Evolutionary conservation across 2,888 invertebrate species (phyloP).

Genomic region (Macrophya annulata): DNA sequence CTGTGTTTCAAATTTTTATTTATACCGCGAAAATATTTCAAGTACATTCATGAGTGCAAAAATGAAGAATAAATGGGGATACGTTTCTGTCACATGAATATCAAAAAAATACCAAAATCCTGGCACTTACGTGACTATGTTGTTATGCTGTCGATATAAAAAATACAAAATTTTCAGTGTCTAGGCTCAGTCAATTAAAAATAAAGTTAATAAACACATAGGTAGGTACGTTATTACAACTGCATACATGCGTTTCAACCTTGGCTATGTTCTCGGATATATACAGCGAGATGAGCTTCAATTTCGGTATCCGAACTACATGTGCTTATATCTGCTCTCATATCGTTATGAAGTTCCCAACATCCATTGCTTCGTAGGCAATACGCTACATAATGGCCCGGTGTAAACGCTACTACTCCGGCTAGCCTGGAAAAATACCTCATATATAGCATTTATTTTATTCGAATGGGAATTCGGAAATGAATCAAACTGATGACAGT

Average conservation of each 20-base stretch:
- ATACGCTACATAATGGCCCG: slow-evolving; percentile 29
- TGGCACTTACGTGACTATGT: not conserved
- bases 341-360: slow-evolving; percentile 15
- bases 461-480: not conserved
- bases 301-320: slow-evolving; percentile 27
- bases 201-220: slow-evolving; percentile 5
- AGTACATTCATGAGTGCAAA: not conserved
- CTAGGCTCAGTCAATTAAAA: not conserved
- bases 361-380: slow-evolving; percentile 23
- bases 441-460: slow-evolving; percentile 6
- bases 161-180: not conserved
- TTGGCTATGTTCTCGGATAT: slow-evolving; percentile 8
- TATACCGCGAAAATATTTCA: not conserved
- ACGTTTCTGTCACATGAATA: too few species aligned
- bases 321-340: not conserved
- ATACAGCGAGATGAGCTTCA: slow-evolving; percentile 34
- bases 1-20: not conserved
- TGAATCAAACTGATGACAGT: slow-evolving; percentile 17
- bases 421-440: slow-evolving; percentile 21
- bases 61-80: too few species aligned
- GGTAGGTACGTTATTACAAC: slow-evolving; percentile 7
- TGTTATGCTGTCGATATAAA: not conserved
- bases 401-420: slow-evolving; percentile 22
- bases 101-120: not conserved
- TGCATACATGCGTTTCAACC: not conserved